Percentiles rank a stretch among this genome's conserved stretches.
Evolutionary conservation across 2,797 vertebrate species (phyloP).

Genomic region (Syngnathus rostellatus): DNA sequence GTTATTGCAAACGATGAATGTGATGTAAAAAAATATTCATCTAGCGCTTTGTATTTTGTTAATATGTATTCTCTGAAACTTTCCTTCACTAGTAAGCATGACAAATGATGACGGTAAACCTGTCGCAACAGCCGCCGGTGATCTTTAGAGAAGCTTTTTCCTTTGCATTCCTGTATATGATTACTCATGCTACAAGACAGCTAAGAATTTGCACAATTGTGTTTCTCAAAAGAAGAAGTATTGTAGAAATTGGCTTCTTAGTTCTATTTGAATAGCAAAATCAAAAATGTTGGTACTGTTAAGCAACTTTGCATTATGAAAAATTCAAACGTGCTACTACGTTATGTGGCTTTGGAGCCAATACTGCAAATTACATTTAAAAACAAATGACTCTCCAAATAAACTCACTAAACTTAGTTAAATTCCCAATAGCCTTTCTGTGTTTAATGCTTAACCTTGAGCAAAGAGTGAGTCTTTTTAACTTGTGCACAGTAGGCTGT

Average conservation of each 20-base stretch:
- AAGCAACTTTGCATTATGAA: background rate
- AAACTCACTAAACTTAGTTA: background rate
- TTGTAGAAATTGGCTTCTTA: background rate
- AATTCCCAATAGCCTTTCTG: background rate
- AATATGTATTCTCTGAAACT: background rate
- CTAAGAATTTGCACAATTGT: background rate
- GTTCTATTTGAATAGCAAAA: background rate
- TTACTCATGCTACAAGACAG: background rate
- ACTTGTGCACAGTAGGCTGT: constrained; percentile 23
- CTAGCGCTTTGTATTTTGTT: background rate
- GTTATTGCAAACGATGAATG: background rate
- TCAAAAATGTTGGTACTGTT: background rate
- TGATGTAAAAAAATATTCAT: background rate
- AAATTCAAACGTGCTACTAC: background rate
- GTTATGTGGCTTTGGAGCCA: background rate
- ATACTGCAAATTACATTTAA: background rate
- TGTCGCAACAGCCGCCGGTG: background rate
- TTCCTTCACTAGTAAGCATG: background rate
- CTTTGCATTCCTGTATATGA: background rate
- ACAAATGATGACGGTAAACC: background rate
- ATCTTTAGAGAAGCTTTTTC: background rate
- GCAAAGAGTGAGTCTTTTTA: constrained; percentile 26
- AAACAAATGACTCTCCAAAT: background rate
- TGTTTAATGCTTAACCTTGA: constrained; percentile 22
- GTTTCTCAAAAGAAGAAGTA: background rate